Conservation (phyloP, 2,888 invertebrate genomes). For the Oscheius sp. region DNA sequence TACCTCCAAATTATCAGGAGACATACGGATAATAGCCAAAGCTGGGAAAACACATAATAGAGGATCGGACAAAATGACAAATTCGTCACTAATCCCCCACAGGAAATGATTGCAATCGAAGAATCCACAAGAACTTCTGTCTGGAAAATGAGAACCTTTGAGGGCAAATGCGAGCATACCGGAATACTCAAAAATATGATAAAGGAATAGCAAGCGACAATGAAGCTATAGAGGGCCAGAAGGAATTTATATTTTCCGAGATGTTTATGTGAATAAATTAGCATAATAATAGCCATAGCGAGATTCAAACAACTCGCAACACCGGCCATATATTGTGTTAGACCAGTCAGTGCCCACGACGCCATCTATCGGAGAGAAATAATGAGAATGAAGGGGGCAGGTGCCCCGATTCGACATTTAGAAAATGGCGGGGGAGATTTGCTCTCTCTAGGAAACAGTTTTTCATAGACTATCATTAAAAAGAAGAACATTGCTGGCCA, state of each 20-base stretch:
- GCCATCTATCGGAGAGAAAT: neutral
- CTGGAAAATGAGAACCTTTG: neutral
- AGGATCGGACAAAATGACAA: neutral
- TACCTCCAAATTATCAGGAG: slow-evolving; percentile 5
- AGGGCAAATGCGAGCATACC: neutral
- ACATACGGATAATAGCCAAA: neutral
- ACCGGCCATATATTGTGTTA: neutral
- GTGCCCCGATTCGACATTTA: neutral
- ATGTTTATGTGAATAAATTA: neutral
- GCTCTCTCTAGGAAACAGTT: too few species aligned
- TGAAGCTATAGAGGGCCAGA: neutral
- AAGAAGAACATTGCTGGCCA: too few species aligned
- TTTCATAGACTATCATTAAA: too few species aligned
- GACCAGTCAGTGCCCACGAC: neutral
- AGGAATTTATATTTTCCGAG: neutral
- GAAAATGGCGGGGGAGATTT: too few species aligned
- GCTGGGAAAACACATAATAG: neutral
- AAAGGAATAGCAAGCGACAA: neutral
- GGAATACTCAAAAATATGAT: slow-evolving; percentile 1
- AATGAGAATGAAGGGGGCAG: neutral
- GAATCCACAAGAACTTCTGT: neutral
- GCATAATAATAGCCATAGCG: neutral
- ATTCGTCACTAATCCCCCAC: neutral
- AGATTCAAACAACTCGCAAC: neutral
- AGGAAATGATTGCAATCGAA: neutral